Conservation (phyloP, 2,113 vertebrate genomes). For the Myotis lucifugus region DNA sequence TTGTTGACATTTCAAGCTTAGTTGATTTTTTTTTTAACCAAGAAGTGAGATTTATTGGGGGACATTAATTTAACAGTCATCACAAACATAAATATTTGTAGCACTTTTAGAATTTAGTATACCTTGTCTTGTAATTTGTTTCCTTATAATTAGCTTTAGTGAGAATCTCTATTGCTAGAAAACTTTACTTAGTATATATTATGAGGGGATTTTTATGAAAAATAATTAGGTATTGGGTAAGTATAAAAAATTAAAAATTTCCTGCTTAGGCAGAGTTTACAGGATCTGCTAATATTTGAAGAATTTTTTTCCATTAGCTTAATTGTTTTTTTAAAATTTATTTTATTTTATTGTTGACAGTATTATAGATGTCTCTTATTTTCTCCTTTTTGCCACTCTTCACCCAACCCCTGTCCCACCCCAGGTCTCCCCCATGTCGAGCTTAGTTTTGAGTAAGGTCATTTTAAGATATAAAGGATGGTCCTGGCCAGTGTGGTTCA, state of each 20-base stretch:
- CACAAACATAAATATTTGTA: background rate
- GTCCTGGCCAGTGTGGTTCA: too few relatives aligned
- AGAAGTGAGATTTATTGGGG: background rate
- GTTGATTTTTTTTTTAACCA: too few relatives aligned
- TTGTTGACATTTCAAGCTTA: background rate
- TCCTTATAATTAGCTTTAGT: background rate
- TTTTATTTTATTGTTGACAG: too few relatives aligned
- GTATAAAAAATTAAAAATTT: background rate
- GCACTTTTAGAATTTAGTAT: background rate
- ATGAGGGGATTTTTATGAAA: background rate
- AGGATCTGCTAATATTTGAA: background rate
- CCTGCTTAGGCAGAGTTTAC: background rate
- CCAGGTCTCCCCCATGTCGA: too few relatives aligned
- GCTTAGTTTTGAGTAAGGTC: constrained; percentile 14
- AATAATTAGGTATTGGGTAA: background rate
- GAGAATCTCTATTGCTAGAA: background rate
- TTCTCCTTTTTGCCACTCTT: too few relatives aligned
- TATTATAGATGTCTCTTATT: too few relatives aligned
- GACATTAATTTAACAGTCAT: background rate
- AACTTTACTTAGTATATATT: background rate
- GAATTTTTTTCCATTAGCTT: constrained; percentile 16
- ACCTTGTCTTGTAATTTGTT: background rate
- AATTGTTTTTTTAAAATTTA: background rate
- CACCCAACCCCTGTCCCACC: too few relatives aligned
- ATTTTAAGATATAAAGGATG: background rate